Percentiles rank a stretch among this genome's conserved stretches.
Evolutionary conservation across 2,888 invertebrate species (phyloP).

Genomic region (Phlogophora meticulosa): DNA sequence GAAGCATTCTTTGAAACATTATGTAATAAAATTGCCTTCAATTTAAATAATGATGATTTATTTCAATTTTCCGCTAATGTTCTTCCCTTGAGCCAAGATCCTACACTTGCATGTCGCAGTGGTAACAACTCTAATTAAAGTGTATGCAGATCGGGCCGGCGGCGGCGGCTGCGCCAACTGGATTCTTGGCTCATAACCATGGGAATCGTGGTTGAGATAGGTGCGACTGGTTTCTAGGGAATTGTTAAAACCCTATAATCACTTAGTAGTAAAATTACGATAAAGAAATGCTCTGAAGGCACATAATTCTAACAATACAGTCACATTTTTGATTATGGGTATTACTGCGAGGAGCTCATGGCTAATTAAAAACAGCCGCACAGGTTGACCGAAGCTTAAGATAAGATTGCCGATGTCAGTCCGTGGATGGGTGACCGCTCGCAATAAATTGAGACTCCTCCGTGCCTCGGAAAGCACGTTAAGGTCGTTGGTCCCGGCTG

Average conservation of each 20-base stretch:
- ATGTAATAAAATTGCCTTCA: conserved; percentile 27
- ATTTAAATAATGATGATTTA: conserved; percentile 43
- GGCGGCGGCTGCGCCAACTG: conserved; percentile 67
- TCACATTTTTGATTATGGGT: background rate
- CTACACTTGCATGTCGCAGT: conserved; percentile 57
- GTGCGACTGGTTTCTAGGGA: conserved; percentile 49
- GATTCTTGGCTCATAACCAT: conserved; percentile 69
- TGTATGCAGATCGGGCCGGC: conserved; percentile 72
- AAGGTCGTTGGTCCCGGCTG: too few relatives aligned
- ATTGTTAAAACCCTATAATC: conserved; percentile 49
- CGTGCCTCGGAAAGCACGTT: too few relatives aligned
- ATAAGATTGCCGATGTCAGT: too few relatives aligned
- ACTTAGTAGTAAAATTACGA: conserved; percentile 32
- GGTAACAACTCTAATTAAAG: conserved; percentile 74
- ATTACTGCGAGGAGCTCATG: too few relatives aligned
- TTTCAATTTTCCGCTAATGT: conserved; percentile 43
- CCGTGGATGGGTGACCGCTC: too few relatives aligned
- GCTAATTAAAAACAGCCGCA: too few relatives aligned
- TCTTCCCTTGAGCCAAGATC: conserved; percentile 53
- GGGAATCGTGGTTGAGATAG: conserved; percentile 57
- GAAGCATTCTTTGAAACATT: conserved; percentile 14
- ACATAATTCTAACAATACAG: conserved; percentile 8
- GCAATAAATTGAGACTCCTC: too few relatives aligned
- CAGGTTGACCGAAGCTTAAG: too few relatives aligned
- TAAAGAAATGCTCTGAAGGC: conserved; percentile 8